phyloP scores from a whole-genome alignment of 1,140 invertebrate species.

The Orchestia grillus region DNA sequence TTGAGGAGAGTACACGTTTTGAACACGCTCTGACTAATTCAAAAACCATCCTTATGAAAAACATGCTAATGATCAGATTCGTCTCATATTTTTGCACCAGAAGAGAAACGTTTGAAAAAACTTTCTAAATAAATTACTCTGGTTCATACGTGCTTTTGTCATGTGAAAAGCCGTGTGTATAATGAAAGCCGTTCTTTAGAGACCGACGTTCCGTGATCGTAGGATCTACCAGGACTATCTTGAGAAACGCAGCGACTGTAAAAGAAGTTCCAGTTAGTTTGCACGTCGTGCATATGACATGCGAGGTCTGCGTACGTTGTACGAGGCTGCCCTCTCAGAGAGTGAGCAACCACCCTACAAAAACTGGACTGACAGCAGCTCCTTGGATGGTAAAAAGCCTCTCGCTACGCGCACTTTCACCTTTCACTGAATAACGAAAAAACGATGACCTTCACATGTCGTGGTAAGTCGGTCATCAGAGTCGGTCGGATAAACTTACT shows the following conservation, averaged over 20 bases:
- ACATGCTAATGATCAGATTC: too few species aligned
- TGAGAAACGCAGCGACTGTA: not conserved
- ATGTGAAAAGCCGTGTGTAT: not conserved
- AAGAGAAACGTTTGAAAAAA: too few species aligned
- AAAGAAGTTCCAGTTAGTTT: not conserved
- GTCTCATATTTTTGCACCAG: too few species aligned
- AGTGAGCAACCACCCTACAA: not conserved
- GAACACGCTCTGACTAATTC: too few species aligned
- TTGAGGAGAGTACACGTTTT: too few species aligned
- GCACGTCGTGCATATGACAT: not conserved
- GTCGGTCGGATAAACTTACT: constrained; percentile 33
- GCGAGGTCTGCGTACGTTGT: not conserved
- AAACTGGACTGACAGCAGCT: constrained; percentile 29
- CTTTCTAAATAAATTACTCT: not conserved
- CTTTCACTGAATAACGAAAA: constrained; percentile 39
- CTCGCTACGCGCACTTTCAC: constrained; percentile 45
- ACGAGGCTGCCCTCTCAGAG: not conserved
- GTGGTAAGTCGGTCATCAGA: constrained; percentile 29
- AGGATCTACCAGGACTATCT: not conserved
- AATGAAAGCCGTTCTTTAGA: not conserved
- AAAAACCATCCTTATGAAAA: too few species aligned
- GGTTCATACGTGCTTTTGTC: not conserved
- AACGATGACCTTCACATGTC: constrained; percentile 51
- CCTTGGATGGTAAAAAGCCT: not conserved
- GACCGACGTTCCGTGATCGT: not conserved